Conservation (phyloP, 1,140 invertebrate genomes). For the Brachionus manjavacas region DNA sequence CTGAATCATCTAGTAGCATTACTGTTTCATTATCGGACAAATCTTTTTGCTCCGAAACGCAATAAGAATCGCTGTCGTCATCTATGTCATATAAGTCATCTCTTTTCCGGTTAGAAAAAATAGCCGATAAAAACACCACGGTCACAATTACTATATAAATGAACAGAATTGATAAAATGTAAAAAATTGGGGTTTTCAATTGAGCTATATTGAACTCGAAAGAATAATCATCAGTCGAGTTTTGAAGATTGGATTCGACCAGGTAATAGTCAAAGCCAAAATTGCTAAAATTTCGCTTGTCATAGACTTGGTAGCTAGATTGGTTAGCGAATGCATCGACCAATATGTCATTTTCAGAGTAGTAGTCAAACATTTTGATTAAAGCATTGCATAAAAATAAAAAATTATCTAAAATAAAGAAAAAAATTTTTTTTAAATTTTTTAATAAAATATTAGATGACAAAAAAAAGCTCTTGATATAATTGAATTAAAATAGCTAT, state of each 20-base stretch:
- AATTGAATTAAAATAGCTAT: slow-evolving; percentile 13
- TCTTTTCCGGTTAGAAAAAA: neutral
- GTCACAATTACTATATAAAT: neutral
- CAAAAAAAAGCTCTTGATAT: neutral
- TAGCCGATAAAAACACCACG: neutral
- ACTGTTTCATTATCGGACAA: neutral
- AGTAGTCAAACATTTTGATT: neutral
- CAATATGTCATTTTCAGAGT: neutral
- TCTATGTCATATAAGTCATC: neutral
- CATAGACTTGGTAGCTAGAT: neutral
- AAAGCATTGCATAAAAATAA: neutral
- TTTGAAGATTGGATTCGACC: neutral
- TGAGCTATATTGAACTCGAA: neutral
- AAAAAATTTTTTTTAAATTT: neutral
- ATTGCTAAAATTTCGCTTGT: neutral
- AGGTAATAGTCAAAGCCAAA: neutral
- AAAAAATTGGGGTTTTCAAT: neutral
- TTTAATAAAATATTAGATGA: neutral
- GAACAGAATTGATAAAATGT: neutral
- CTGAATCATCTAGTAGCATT: neutral
- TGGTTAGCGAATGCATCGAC: neutral
- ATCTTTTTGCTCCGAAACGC: neutral
- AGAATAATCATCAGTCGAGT: neutral
- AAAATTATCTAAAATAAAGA: neutral
- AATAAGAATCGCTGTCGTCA: neutral